Evolutionary conservation across 2,113 vertebrate species (phyloP), one percentile per base, ranked within the genome.

Genomic region (Muntiacus muntjak): DNA sequence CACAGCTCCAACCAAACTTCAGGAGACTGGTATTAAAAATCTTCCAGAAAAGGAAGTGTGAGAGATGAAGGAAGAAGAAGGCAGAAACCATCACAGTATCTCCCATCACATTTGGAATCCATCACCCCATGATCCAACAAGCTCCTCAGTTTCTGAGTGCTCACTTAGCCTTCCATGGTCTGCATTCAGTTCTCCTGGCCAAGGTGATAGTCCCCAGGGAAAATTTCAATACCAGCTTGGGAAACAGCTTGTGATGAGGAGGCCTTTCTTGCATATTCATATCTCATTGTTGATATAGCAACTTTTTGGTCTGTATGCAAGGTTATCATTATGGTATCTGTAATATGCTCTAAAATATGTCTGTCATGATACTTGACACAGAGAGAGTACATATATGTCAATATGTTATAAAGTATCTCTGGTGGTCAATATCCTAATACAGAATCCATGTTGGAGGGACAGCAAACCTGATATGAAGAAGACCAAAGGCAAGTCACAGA

Each of bases 381-480:
- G 85, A 52, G 26, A 50, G 45, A 40, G 54, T 74, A 50, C 7
- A 57, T 1, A 30, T 7, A 28, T 17, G 43, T 0, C 58, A 88
- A 45, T 60, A 62, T 12, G 16, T 88, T 83, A 3, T 54, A 89
- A 55, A 40, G 36, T 25, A 57, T 43, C 23, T 58, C 67, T 81
- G 8, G 13, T 4, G 13, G 6, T 4, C 30, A 62, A 15, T 62
- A 1, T 0, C 7, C 0, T 52, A 89, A 57, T 0, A 2, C 64
- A 58, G 83, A 71, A 54, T 21, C 15, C 11, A 0, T 19, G 43
- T 52, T 10, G 55, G 14, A 88, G 30, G 14, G 0, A 58, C 30
- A 58, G 21, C 16, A 71, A 26, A 55, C 0, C 14, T 74, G 7
- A 21, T 57, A 47, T 33, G 17, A 94, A 15, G 74, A 94, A 92